A percentile compares a stretch with the other conserved stretches of the same genome.
Evolutionary conservation across 1,140 invertebrate genomes (phyloP).

Genomic region (Musca domestica): DNA sequence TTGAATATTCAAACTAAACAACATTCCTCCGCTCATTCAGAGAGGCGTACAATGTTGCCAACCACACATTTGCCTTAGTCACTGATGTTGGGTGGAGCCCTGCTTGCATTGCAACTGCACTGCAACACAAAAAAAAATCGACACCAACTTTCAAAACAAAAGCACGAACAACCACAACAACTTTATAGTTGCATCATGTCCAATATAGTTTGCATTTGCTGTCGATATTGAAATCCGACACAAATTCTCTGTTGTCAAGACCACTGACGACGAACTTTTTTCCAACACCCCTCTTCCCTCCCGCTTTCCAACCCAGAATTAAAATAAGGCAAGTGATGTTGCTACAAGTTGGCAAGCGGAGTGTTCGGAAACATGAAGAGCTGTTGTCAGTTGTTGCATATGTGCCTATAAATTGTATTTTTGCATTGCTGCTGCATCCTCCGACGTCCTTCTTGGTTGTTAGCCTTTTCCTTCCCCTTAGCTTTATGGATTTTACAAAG

Average conservation of each 20-base stretch:
- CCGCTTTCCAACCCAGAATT: too few relatives aligned
- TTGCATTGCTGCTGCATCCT: not conserved
- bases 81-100: not conserved
- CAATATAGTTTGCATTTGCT: not conserved
- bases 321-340: too few relatives aligned
- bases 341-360: too few relatives aligned
- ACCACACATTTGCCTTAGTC: not conserved
- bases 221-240: too few relatives aligned
- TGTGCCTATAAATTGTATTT: not conserved
- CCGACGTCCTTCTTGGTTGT: too few relatives aligned
- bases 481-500: too few relatives aligned
- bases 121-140: not conserved
- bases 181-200: not conserved
- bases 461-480: too few relatives aligned
- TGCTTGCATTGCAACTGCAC: not conserved
- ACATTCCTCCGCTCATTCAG: not conserved
- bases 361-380: too few relatives aligned
- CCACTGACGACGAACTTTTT: too few relatives aligned
- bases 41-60: too few relatives aligned
- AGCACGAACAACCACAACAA: not conserved
- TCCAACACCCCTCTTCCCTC: too few relatives aligned
- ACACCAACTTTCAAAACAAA: not conserved
- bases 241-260: too few relatives aligned
- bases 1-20: constrained; percentile 13
- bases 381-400: constrained; percentile 8